Base-by-base conservation (phyloP, 2,888 invertebrate genomes). In the Lithophane ornitopus region DNA sequence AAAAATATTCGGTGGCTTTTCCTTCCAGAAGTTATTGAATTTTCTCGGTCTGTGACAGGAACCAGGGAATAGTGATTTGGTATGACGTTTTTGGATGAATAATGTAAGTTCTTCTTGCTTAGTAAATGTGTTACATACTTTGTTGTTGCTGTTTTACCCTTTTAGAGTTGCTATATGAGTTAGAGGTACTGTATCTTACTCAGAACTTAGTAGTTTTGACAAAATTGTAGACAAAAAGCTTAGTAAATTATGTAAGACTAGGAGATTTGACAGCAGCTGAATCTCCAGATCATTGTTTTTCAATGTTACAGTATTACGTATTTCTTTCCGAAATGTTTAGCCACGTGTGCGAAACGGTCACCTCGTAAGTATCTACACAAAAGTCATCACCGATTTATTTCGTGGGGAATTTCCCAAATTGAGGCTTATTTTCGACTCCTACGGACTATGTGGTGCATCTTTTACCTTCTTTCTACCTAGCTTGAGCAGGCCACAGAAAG, bases 21-120 rank as follows among this genome's bases (percentile, higher is more conserved):
- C 49, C 16, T 74, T 70, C 49, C 16, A 58, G 46, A 62, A 69
- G 12, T 68, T 68, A 54, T 78, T 56, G 14, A 49, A 44, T 76
- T 68, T 76, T 78, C n/a, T 70, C 34, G 65, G 74, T 68, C 44
- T 74, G 70, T 76, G 59, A 39, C 58, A 46, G 63, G 69, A 65
- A 56, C 46, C 41, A 8, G 39, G 44, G 26, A 39, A 28, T 39
- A 16, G 22, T 9, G 8, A 52, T 12, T 62, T 44, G 39, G 4
- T 61, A 34, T 71, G 44, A 46, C 16, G 16, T 49, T 66, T 49
- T 66, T 3, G 8, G 2, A 54, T 65, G 19, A 61, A 52, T 58
- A 52, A 80, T 59, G 52, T 34, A 34, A 34, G 34, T 34, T 80
- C 2, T 26, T 46, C n/a, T 12, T 54, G 9, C 6, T 22, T 46